Percentiles rank a stretch among this genome's conserved stretches.
These are phyloP conservation scores for Campoplex nolae DNA, from an alignment of 2,888 invertebrate species.

Conservation along the genomic window DNA sequence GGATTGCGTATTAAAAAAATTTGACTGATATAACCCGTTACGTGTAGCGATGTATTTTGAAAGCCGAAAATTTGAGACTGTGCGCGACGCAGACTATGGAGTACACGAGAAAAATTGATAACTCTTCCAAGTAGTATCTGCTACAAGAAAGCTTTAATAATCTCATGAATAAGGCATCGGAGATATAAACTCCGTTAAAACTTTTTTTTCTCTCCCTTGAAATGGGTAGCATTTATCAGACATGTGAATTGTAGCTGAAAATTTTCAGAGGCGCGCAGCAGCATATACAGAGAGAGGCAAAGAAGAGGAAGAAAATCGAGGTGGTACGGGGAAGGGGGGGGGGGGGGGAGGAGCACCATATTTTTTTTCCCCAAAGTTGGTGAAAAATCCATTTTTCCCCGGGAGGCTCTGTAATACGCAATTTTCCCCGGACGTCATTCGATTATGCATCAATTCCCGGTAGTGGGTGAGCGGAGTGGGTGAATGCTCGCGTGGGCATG, in stretches of 20 bases:
- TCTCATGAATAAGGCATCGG: neutral
- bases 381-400: slow-evolving; percentile 61
- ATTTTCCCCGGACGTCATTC: slow-evolving; percentile 63
- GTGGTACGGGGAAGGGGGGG: neutral
- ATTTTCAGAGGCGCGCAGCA: neutral
- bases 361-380: slow-evolving; percentile 43
- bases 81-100: too few species aligned
- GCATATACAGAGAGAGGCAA: too few species aligned
- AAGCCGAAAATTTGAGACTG: too few species aligned
- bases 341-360: slow-evolving; percentile 5
- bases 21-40: neutral
- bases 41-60: neutral
- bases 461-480: neutral
- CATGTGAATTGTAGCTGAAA: neutral
- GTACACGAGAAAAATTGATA: too few species aligned
- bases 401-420: slow-evolving; percentile 59
- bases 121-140: too few species aligned
- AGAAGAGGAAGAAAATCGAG: neutral
- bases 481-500: neutral
- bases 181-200: neutral
- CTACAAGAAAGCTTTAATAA: neutral
- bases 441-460: slow-evolving; percentile 64
- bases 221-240: neutral
- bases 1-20: too few species aligned
- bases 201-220: neutral